A percentile compares a stretch with the other conserved stretches of the same genome.
Evolutionary conservation across 2,113 vertebrate species (phyloP).

Genomic region (Chroicocephalus ridibundus): DNA sequence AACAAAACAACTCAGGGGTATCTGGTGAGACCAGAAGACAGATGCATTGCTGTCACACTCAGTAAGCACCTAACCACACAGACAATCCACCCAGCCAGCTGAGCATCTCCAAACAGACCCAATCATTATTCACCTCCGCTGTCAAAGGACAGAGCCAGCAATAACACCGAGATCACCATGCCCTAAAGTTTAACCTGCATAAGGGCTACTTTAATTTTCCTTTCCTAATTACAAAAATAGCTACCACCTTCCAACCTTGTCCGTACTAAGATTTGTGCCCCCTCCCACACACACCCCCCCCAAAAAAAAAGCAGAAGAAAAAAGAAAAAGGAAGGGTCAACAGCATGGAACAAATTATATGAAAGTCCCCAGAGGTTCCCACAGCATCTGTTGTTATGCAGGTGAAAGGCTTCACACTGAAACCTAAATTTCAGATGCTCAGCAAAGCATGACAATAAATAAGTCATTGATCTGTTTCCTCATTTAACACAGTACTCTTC

Average conservation of each 20-base stretch:
- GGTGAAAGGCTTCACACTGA: not conserved
- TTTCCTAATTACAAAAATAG: not conserved
- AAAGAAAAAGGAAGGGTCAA: not conserved
- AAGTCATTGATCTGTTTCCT: not conserved
- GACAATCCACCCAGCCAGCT: not conserved
- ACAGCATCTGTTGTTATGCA: not conserved
- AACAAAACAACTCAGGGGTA: not conserved
- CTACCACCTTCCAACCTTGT: not conserved
- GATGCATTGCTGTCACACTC: not conserved
- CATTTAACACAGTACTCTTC: not conserved
- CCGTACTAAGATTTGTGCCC: accelerated
- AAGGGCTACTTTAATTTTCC: not conserved
- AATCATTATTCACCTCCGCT: not conserved
- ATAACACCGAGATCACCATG: not conserved
- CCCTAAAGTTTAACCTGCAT: not conserved
- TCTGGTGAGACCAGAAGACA: not conserved
- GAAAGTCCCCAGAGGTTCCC: not conserved
- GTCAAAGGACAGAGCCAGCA: not conserved
- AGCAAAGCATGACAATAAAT: not conserved
- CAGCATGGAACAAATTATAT: not conserved
- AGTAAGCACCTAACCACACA: not conserved
- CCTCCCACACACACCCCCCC: accelerated
- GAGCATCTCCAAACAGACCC: not conserved
- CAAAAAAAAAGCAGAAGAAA: not conserved
- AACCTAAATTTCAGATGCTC: not conserved